Evolutionary conservation across 2,113 vertebrate genomes (phyloP), one percentile per base, ranked within the genome.

Genomic region (Cinclus mexicanus): DNA sequence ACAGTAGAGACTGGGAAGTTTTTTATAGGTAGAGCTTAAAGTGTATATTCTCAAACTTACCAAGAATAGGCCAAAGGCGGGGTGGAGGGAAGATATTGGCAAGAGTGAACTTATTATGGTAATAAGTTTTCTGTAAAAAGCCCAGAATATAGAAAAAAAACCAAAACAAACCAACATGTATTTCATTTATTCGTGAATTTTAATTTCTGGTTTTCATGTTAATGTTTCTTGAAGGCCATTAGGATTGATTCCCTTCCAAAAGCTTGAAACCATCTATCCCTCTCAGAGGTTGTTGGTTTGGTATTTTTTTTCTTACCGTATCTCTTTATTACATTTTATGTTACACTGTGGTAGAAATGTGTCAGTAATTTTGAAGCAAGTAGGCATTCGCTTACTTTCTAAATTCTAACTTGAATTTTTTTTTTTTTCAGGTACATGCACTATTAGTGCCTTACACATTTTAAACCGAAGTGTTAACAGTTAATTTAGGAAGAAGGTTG

Each of bases 211-310:
- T 9, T 61, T 70, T 78, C 25, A 11, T 55, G 33, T 49, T 53
- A 60, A 24, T 70, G 20, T 80, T 90, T 85, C 22, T 80, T 39
- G 24, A 67, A 68, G 68, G 22, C 22, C 8, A 0, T 74, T 75
- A 44, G 49, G 22, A 52, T 57, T 50, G 11, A 53, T 83, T 22
- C 12, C 39, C 22, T 63, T 85, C 61, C 37, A 75, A 37, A 83
- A 47, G 8, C 35, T 81, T 84, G 22, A 49, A 89, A 75, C 5
- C 0, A 0, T 35, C 31, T 77, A n/a, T 70, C n/a, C 21, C 10
- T 49, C 69, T 72, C 55, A 13, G 14, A n/a, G 21, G 6, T 39
- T 61, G 18, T 35, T 16, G 12, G 14, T 47, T 68, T 75, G 37
- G n/a, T 11, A 4, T 31, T 37, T 67, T 85, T 85, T 83, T 57